Base-by-base conservation (phyloP, 2,888 invertebrate genomes). In the Malthinus seriepunctatus region DNA sequence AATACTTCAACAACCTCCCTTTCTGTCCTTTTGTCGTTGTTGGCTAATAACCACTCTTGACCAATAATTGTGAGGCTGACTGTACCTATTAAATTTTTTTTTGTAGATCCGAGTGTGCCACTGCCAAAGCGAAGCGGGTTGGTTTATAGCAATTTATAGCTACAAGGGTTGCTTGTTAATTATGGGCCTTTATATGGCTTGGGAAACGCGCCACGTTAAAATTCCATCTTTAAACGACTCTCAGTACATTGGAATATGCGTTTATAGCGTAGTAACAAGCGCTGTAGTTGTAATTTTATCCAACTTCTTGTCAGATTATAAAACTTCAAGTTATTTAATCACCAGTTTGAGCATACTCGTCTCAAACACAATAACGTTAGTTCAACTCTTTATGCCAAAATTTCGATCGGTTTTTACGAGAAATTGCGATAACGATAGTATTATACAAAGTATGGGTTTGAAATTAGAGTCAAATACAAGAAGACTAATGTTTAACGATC, bases 131-230 rank as follows among this genome's bases (percentile, higher is more conserved):
- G 92, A 91, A 8, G 88, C 89, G 37, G 91, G 91, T 46, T 96
- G 95, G 95, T 82, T 94, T n/a, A 89, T 93, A 47, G 91, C 88
- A 0, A 85, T 95, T 8, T 95, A 95, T 77, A 90, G 89, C 7
- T 95, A 95, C 82, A 95, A 95, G 78, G 93, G 93, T 1, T 83
- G 95, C 0, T 83, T 95, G 11, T 83, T 95, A 10, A 85, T 94
- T 32, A 93, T 95, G 60, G 95, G 95, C 0, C 90, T 94, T 3
- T 95, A 94, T 80, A 95, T 95, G 95, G 95, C 95, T 0, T 95
- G 95, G 95, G 94, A 95, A 80, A 96, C 95, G 8, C 86, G 93
- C 50, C 89, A 91, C 76, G 93, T 96, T 15, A 94, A 95, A 80
- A 93, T 95, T 69, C 90, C 93, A 9, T 93, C 92, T 0, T 80